A percentile compares a stretch with the other conserved stretches of the same genome.
phyloP scores from a whole-genome alignment of 37 sponge, comb jelly and placozoan genomes.

The Beroe forskalii region DNA sequence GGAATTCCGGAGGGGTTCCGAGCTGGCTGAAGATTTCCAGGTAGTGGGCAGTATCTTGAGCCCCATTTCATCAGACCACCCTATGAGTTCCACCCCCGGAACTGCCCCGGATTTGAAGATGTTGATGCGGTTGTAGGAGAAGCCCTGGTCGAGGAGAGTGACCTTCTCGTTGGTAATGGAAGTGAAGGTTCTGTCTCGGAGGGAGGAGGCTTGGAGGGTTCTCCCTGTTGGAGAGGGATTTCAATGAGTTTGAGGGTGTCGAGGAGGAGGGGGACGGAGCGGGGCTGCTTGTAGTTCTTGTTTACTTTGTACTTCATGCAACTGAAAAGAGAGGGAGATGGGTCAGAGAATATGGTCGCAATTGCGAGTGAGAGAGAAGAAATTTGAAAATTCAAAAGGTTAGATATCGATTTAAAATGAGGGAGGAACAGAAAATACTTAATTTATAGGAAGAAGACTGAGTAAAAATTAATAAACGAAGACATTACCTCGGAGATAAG shows the following conservation, averaged over 20 bases:
- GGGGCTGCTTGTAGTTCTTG: not conserved
- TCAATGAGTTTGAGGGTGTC: conserved; percentile 48
- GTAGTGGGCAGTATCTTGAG: conserved; percentile 22
- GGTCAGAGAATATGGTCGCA: not conserved
- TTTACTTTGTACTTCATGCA: conserved; percentile 48
- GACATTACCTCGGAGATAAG: not conserved
- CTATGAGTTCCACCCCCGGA: conserved; percentile 24
- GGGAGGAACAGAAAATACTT: not conserved
- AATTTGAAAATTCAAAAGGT: not conserved
- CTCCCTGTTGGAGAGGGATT: not conserved
- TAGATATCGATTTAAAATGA: not conserved
- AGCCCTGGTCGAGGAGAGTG: conserved; percentile 21
- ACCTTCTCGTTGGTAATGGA: not conserved
- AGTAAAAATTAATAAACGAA: too few relatives aligned
- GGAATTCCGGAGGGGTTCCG: not conserved
- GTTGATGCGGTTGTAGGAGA: conserved; percentile 42
- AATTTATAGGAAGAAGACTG: too few relatives aligned
- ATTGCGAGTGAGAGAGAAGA: too few relatives aligned
- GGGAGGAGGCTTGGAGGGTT: not conserved
- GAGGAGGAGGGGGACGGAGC: conserved; percentile 35
- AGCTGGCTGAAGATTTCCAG: conserved; percentile 12
- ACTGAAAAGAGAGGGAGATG: conserved; percentile 4
- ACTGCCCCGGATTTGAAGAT: conserved; percentile 30
- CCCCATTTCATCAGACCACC: conserved; percentile 23
- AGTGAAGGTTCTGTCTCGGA: not conserved